Evolutionary conservation across 2,797 vertebrate species (phyloP).

Genomic region (Cottoperca gobio): DNA sequence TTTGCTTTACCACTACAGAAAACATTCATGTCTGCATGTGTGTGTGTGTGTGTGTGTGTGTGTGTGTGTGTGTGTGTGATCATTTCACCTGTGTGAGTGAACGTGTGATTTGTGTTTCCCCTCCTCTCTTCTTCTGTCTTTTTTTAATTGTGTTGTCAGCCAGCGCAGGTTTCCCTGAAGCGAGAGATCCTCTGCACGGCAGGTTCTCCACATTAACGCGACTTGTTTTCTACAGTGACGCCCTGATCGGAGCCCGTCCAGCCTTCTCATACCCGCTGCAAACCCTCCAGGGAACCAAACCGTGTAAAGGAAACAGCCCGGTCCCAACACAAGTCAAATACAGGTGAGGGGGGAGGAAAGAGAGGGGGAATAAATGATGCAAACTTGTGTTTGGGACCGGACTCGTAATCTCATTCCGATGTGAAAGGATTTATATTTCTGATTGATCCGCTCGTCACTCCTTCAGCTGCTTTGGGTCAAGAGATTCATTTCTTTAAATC

Average conservation of each 20-base stretch:
- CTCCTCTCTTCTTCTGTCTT: slow-evolving; percentile 37
- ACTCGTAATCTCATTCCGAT: slow-evolving; percentile 11
- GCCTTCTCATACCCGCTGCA: slow-evolving; percentile 67
- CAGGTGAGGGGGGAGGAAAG: not conserved
- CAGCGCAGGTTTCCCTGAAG: slow-evolving; percentile 55
- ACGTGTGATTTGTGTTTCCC: slow-evolving; percentile 1
- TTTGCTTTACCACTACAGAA: no score
- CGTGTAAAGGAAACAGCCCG: not conserved
- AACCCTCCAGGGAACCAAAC: slow-evolving; percentile 52
- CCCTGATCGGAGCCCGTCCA: slow-evolving; percentile 40
- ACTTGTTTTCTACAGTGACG: not conserved
- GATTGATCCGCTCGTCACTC: slow-evolving; percentile 53
- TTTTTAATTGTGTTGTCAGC: slow-evolving; percentile 53
- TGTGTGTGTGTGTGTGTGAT: not conserved
- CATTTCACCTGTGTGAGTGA: not conserved
- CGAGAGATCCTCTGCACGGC: no score
- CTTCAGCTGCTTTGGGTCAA: slow-evolving; percentile 57
- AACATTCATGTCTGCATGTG: not conserved
- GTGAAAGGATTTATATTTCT: slow-evolving; percentile 43
- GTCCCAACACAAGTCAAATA: not conserved
- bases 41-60: not conserved
- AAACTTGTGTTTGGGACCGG: slow-evolving; percentile 7
- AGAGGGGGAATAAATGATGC: slow-evolving; percentile 3
- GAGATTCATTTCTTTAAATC: slow-evolving; percentile 20
- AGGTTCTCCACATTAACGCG: no score